phyloP scores from a whole-genome alignment of 1,140 invertebrate genomes.

The Ceratosolen solmsi region DNA sequence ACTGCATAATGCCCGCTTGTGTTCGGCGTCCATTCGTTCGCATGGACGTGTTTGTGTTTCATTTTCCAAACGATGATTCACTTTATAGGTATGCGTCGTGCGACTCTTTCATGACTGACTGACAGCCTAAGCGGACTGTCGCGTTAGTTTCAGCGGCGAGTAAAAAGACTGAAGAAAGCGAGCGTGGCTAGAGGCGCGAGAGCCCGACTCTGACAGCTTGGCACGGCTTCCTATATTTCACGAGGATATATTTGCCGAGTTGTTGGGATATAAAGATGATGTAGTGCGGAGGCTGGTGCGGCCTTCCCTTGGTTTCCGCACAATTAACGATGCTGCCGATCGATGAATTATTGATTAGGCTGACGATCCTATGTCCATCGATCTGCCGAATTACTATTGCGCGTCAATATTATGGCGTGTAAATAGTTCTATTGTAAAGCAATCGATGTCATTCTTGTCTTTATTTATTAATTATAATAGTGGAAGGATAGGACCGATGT shows the following conservation, averaged over 20 bases:
- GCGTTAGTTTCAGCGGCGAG: neutral
- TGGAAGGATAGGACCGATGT: too few species aligned
- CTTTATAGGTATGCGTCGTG: neutral
- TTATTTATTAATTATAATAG: too few species aligned
- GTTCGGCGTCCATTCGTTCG: neutral
- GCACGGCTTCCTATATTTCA: neutral
- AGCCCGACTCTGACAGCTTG: neutral
- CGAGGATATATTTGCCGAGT: neutral
- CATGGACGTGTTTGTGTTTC: neutral
- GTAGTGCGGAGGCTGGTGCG: neutral
- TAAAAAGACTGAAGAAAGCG: neutral
- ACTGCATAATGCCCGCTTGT: neutral
- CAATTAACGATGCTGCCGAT: neutral
- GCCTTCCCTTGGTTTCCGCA: constrained; percentile 7
- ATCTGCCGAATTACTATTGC: too few species aligned
- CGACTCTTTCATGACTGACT: neutral
- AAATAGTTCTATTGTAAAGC: too few species aligned
- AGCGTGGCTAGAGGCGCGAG: neutral
- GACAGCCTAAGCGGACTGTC: constrained; percentile 23
- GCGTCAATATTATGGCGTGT: too few species aligned
- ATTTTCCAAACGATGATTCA: constrained; percentile 2
- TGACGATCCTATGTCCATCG: neutral
- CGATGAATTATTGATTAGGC: neutral
- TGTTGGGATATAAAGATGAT: neutral
- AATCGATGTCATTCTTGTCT: too few species aligned